Conservation (phyloP, 2,888 invertebrate species). For the Glaucopsyche alexis region DNA sequence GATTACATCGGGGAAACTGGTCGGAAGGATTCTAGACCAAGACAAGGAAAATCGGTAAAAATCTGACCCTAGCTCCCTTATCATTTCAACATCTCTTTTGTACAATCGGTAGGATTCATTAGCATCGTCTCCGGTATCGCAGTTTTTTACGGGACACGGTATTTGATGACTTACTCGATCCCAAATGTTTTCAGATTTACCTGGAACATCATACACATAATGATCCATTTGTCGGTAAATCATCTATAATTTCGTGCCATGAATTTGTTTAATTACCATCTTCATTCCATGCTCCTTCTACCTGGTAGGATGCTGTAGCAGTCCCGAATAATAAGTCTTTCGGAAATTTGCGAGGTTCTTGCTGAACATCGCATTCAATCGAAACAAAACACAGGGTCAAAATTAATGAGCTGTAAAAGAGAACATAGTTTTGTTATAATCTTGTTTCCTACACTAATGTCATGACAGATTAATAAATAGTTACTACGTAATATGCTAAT, state of each 20-base stretch:
- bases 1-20: conserved; percentile 63
- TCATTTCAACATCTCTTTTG: conserved; percentile 65
- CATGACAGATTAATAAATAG: too few relatives aligned
- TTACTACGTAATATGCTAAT: too few relatives aligned
- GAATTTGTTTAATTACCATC: conserved; percentile 48
- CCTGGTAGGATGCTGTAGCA: conserved; percentile 70
- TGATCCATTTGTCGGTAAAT: background rate
- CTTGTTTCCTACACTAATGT: too few relatives aligned
- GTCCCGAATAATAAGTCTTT: conserved; percentile 52
- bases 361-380: conserved; percentile 30
- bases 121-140: conserved; percentile 76
- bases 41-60: conserved; percentile 75
- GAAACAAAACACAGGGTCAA: conserved; percentile 9
- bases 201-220: conserved; percentile 42
- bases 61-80: conserved; percentile 57
- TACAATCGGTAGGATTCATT: conserved; percentile 78
- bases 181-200: conserved; percentile 79
- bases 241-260: background rate
- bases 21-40: conserved; percentile 81
- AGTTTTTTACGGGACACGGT: conserved; percentile 67
- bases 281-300: conserved; percentile 74
- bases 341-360: conserved; percentile 49
- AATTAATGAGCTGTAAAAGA: background rate
- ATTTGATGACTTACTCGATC: conserved; percentile 70
- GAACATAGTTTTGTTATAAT: too few relatives aligned